These are phyloP conservation scores for Labroides dimidiatus DNA, from an alignment of 2,797 vertebrate genomes.

Conservation along the genomic window DNA sequence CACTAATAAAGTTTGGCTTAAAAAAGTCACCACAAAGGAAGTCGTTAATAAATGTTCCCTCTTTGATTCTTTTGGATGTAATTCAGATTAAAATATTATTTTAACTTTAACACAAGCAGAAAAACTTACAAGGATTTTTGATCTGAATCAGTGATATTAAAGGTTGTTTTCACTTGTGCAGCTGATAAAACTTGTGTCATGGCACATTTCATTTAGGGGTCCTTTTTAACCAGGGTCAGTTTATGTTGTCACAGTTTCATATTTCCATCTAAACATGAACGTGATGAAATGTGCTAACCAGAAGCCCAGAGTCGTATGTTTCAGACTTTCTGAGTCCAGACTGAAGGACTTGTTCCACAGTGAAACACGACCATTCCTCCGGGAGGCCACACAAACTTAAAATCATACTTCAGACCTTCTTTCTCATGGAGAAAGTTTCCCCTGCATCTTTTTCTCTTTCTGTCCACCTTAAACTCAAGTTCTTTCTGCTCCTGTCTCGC, in stretches of 20 bases:
- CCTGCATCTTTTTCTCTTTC: slow-evolving; percentile 18
- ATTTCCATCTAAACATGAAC: slow-evolving; percentile 37
- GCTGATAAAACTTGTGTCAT: background rate
- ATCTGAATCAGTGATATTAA: background rate
- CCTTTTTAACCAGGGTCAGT: slow-evolving; percentile 6
- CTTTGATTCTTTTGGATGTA: background rate
- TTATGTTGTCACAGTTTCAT: slow-evolving; percentile 16
- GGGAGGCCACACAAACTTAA: slow-evolving; percentile 36
- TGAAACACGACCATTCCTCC: slow-evolving; percentile 28
- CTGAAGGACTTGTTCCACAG: slow-evolving; percentile 19
- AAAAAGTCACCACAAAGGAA: background rate
- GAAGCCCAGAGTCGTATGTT: slow-evolving; percentile 41
- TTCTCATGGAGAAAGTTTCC: background rate
- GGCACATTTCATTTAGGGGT: background rate
- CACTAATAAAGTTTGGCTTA: too few species aligned
- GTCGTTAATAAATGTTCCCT: background rate
- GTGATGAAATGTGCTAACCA: slow-evolving; percentile 39
- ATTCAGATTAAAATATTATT: background rate
- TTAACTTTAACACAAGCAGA: background rate
- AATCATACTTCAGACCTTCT: slow-evolving; percentile 34
- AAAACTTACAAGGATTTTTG: background rate
- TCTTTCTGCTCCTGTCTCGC: slow-evolving; percentile 37
- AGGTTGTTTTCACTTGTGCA: background rate
- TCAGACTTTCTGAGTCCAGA: slow-evolving; percentile 26
- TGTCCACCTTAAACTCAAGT: slow-evolving; percentile 38